These are phyloP conservation scores for Lymantria dispar DNA, from an alignment of 2,888 invertebrate species.

Conservation along the genomic window DNA sequence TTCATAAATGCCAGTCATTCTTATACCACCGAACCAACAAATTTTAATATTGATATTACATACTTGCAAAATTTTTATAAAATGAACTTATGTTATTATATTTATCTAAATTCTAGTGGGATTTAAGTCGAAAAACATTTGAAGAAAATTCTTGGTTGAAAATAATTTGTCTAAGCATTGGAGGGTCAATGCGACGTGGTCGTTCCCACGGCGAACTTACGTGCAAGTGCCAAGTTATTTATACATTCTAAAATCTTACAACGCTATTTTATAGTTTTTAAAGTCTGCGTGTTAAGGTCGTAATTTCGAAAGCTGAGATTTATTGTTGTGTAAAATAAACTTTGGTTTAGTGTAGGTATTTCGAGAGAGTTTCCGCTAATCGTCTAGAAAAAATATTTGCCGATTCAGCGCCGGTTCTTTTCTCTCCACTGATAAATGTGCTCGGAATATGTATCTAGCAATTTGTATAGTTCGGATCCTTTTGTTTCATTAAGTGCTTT, in stretches of 20 bases:
- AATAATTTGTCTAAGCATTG: slow-evolving; percentile 77
- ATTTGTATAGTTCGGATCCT: slow-evolving; percentile 58
- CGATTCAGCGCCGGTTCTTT: slow-evolving; percentile 68
- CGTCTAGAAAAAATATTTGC: slow-evolving; percentile 79
- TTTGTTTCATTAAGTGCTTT: slow-evolving; percentile 64
- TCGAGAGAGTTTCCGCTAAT: slow-evolving; percentile 74
- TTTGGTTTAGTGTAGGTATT: slow-evolving; percentile 60
- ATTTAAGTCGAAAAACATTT: background rate
- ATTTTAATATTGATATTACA: too few relatives aligned
- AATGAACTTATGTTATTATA: background rate
- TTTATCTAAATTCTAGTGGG: background rate
- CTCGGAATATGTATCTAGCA: slow-evolving; percentile 67
- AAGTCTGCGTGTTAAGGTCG: slow-evolving; percentile 14
- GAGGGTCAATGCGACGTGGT: slow-evolving; percentile 71
- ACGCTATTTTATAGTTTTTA: slow-evolving; percentile 31
- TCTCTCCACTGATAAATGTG: slow-evolving; percentile 70
- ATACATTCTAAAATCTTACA: slow-evolving; percentile 14
- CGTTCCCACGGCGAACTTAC: slow-evolving; percentile 73
- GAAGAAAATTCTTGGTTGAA: slow-evolving; percentile 63
- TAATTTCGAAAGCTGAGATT: background rate
- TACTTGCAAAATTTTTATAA: too few relatives aligned
- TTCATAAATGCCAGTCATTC: too few relatives aligned
- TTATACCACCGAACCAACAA: too few relatives aligned
- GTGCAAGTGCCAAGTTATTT: slow-evolving; percentile 23
- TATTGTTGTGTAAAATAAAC: slow-evolving; percentile 19